Conservation (phyloP, 2,113 vertebrate species). For the Mola mola region DNA sequence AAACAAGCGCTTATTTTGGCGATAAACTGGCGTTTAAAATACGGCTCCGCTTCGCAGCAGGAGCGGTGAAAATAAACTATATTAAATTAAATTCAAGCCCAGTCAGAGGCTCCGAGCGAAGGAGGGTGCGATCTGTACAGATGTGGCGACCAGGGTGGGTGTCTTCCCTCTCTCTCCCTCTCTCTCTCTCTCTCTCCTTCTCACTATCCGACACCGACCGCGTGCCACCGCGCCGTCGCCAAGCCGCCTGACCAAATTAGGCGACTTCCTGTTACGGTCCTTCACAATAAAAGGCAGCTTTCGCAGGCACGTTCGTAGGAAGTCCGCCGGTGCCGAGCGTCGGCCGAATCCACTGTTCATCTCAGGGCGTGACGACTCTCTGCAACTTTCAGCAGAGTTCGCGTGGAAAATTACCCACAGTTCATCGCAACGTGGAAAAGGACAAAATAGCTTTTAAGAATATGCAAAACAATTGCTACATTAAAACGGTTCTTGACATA, state of each 20-base stretch:
- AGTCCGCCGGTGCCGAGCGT: no score
- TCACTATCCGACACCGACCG: conserved; percentile 53
- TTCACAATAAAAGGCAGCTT: conserved; percentile 46
- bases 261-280: not conserved
- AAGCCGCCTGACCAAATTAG: not conserved
- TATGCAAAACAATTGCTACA: no score
- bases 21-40: conserved; percentile 5
- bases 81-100: not conserved
- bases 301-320: no score
- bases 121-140: conserved; percentile 29
- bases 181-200: conserved; percentile 9
- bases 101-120: conserved; percentile 31
- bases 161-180: conserved; percentile 9
- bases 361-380: no score
- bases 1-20: not conserved
- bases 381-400: no score
- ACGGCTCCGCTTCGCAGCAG: conserved; percentile 59
- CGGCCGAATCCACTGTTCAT: no score
- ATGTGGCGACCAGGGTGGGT: conserved; percentile 27
- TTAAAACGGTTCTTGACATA: no score
- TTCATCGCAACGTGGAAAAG: no score
- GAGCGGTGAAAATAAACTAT: conserved; percentile 32
- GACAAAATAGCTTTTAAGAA: no score
- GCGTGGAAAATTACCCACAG: no score
- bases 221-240: conserved; percentile 7